Conservation (phyloP, 2,113 vertebrate genomes). For the Oryzias woworae region DNA sequence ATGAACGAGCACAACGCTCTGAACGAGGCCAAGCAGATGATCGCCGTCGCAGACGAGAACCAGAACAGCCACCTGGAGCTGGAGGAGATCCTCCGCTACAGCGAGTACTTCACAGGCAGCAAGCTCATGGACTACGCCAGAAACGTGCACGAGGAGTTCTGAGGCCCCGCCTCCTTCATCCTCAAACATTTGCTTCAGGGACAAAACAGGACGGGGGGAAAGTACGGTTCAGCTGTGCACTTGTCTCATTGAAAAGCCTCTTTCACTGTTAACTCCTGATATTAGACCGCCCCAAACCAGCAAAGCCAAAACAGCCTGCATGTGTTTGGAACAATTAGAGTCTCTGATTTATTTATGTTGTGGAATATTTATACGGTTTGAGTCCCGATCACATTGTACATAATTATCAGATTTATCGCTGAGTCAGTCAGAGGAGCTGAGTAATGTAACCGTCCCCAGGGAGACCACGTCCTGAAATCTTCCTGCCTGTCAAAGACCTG, state of each 20-base stretch:
- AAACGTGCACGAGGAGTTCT: slow-evolving; percentile 97
- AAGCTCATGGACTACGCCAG: slow-evolving; percentile 97
- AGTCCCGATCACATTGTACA: too few species aligned
- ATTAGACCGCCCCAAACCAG: slow-evolving; percentile 17
- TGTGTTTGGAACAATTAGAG: background rate
- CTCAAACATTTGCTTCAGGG: slow-evolving; percentile 24
- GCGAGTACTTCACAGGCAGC: slow-evolving; percentile 97
- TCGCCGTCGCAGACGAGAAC: slow-evolving; percentile 95
- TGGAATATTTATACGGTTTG: too few species aligned
- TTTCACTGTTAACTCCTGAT: slow-evolving; percentile 31
- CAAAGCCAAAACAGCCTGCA: slow-evolving; percentile 19
- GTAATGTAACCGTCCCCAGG: too few species aligned
- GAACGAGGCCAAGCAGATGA: slow-evolving; percentile 98
- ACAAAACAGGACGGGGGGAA: slow-evolving; percentile 4
- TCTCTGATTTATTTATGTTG: too few species aligned
- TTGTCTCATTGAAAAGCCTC: slow-evolving; percentile 24
- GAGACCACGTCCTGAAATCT: too few species aligned
- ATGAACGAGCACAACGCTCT: slow-evolving; percentile 97
- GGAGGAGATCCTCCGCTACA: slow-evolving; percentile 95
- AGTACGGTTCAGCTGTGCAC: too few species aligned
- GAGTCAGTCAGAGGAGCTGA: too few species aligned
- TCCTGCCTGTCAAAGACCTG: too few species aligned
- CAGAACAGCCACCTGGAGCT: slow-evolving; percentile 90
- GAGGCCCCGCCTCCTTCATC: slow-evolving; percentile 38
- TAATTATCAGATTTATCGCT: too few species aligned